Percentiles rank a stretch among this genome's conserved stretches.
These are phyloP conservation scores for Atherinosoma microstoma DNA, from an alignment of 2,797 vertebrate species.

Conservation along the genomic window DNA sequence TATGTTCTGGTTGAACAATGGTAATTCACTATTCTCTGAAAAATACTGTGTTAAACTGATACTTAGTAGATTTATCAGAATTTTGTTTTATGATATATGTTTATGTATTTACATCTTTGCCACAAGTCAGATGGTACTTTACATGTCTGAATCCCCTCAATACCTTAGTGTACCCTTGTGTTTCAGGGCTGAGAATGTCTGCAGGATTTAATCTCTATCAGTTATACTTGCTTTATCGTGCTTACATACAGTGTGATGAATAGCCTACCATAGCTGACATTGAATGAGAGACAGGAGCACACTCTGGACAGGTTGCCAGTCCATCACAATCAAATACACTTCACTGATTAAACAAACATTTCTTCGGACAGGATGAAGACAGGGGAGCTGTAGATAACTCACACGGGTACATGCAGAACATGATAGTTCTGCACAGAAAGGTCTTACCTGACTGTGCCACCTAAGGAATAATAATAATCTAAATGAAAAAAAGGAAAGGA, in stretches of 20 bases:
- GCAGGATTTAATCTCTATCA: slow-evolving; percentile 5
- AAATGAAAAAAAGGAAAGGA: background rate
- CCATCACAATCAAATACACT: slow-evolving; percentile 9
- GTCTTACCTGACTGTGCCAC: background rate
- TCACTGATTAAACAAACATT: slow-evolving; percentile 3
- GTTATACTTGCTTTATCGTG: slow-evolving; percentile 1
- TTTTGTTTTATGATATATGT: background rate
- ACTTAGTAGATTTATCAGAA: too few species aligned
- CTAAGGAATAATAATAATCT: background rate
- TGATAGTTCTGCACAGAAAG: background rate
- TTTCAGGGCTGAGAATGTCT: background rate
- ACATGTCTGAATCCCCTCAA: background rate
- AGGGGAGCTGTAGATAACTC: background rate
- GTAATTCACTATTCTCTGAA: too few species aligned
- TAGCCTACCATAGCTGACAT: slow-evolving; percentile 5
- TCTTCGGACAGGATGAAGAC: background rate
- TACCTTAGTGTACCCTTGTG: background rate
- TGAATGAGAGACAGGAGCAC: slow-evolving; percentile 6
- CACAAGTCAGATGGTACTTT: background rate
- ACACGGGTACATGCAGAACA: too few species aligned
- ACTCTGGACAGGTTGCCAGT: background rate
- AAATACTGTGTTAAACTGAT: too few species aligned
- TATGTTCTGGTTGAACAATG: too few species aligned
- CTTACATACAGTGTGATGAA: background rate
- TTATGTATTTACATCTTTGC: background rate